These are phyloP conservation scores for Timandra comae DNA, from an alignment of 2,888 invertebrate species.

Conservation along the genomic window DNA sequence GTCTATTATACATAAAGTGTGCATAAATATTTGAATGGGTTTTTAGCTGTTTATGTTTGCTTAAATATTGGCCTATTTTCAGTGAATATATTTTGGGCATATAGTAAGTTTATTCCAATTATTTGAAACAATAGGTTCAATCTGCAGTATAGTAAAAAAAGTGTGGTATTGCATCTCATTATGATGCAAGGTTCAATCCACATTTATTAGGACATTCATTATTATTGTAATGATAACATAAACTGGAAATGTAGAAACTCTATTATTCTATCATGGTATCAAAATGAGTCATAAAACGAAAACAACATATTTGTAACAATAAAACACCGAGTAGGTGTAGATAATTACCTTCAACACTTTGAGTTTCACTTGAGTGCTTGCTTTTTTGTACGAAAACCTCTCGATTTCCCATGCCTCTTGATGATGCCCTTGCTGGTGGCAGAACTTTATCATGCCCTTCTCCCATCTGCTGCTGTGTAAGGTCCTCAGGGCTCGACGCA, in stretches of 20 bases:
- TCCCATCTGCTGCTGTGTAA: conserved; percentile 94
- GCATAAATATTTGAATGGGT: too few species aligned
- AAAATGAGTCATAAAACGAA: conserved; percentile 10
- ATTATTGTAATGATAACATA: too few species aligned
- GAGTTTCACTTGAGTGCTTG: conserved; percentile 91
- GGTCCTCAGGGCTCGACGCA: conserved; percentile 90
- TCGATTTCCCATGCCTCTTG: conserved; percentile 98
- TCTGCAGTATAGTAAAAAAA: too few species aligned
- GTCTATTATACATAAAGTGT: not conserved
- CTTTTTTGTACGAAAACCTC: conserved; percentile 95
- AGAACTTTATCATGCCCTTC: conserved; percentile 90
- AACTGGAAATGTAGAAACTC: too few species aligned
- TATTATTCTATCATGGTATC: not conserved
- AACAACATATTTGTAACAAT: conserved; percentile 14
- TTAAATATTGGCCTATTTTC: too few species aligned
- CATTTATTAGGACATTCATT: too few species aligned
- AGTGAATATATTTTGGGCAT: too few species aligned
- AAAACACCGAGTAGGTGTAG: conserved; percentile 26
- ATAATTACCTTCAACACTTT: conserved; percentile 88
- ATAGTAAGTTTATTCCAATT: too few species aligned
- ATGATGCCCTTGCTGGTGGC: conserved; percentile 88
- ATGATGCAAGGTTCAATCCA: too few species aligned
- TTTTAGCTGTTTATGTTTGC: too few species aligned
- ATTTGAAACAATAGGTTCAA: too few species aligned
- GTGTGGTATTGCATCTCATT: too few species aligned